Percentiles rank a stretch among this genome's conserved stretches.
These are phyloP conservation scores for Achlya flavicornis DNA, from an alignment of 2,888 invertebrate genomes.

Conservation along the genomic window DNA sequence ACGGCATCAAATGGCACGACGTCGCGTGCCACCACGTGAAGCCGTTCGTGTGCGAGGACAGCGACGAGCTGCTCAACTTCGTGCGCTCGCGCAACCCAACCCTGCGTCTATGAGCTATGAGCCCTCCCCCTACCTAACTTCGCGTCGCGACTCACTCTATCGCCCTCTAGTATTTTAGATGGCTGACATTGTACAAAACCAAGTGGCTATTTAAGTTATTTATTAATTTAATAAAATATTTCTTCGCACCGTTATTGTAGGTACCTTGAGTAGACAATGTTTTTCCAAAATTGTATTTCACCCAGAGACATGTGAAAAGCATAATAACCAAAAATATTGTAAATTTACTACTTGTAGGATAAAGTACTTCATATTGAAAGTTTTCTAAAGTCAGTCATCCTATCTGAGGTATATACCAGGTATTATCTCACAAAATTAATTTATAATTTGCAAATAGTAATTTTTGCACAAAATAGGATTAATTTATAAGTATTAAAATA, in stretches of 20 bases:
- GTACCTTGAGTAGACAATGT: conserved; percentile 18
- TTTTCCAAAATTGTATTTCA: neutral
- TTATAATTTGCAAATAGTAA: conserved; percentile 72
- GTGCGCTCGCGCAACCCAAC: conserved; percentile 95
- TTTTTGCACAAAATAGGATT: conserved; percentile 74
- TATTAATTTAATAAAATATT: conserved; percentile 58
- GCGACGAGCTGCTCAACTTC: conserved; percentile 94
- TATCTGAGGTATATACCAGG: conserved; percentile 31
- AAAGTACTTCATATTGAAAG: conserved; percentile 14
- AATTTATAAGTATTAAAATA: conserved; percentile 70
- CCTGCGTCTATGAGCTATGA: conserved; percentile 87
- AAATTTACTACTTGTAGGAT: conserved; percentile 9
- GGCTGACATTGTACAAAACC: conserved; percentile 80
- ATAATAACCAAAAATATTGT: conserved; percentile 14
- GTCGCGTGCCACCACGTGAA: conserved; percentile 94
- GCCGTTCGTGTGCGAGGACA: conserved; percentile 95
- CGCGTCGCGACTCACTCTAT: conserved; percentile 25
- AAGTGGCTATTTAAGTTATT: conserved; percentile 77
- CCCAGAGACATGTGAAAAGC: neutral
- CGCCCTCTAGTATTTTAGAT: conserved; percentile 61
- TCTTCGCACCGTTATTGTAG: conserved; percentile 32
- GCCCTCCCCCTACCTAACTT: conserved; percentile 4
- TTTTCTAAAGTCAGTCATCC: conserved; percentile 50
- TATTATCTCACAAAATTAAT: conserved; percentile 47
- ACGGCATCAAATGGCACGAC: conserved; percentile 94